Evolutionary conservation across 2,797 vertebrate genomes (phyloP).

Genomic region (Bradypodion pumilum): DNA sequence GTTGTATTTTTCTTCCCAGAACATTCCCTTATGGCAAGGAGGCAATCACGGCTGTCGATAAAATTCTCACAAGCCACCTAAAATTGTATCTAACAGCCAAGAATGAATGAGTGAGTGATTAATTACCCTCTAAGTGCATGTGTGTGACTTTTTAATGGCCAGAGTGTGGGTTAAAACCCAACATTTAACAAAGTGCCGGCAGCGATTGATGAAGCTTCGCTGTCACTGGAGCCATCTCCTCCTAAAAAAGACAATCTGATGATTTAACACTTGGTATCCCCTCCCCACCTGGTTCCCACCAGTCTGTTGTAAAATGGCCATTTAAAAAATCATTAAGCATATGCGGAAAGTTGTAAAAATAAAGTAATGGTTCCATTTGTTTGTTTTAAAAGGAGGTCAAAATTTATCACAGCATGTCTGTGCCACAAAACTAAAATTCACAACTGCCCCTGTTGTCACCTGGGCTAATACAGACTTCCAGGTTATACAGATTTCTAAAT

Average conservation of each 20-base stretch:
- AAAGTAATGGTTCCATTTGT: neutral
- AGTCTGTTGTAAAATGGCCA: neutral
- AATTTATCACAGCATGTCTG: neutral
- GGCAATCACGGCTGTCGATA: neutral
- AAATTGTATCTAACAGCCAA: slow-evolving; percentile 10
- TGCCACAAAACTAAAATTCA: neutral
- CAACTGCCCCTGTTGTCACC: neutral
- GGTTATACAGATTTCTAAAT: neutral
- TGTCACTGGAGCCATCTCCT: neutral
- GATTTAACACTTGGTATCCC: neutral
- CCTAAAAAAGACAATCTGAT: neutral
- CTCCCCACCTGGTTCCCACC: neutral
- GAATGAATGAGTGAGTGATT: slow-evolving; percentile 10
- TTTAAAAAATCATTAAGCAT: neutral
- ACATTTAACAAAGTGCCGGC: slow-evolving; percentile 6
- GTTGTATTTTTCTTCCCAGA: neutral
- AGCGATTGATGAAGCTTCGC: slow-evolving; percentile 15
- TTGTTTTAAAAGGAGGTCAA: neutral
- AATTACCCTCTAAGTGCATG: slow-evolving; percentile 23
- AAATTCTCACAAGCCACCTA: neutral
- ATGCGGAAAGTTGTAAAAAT: neutral
- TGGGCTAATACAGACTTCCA: neutral
- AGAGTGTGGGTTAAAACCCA: slow-evolving; percentile 10
- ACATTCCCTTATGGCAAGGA: neutral
- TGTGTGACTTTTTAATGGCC: slow-evolving; percentile 6